Evolutionary conservation across 1,140 invertebrate genomes (phyloP), one percentile per base, ranked within the genome.

Genomic region (Colletes gigas): DNA sequence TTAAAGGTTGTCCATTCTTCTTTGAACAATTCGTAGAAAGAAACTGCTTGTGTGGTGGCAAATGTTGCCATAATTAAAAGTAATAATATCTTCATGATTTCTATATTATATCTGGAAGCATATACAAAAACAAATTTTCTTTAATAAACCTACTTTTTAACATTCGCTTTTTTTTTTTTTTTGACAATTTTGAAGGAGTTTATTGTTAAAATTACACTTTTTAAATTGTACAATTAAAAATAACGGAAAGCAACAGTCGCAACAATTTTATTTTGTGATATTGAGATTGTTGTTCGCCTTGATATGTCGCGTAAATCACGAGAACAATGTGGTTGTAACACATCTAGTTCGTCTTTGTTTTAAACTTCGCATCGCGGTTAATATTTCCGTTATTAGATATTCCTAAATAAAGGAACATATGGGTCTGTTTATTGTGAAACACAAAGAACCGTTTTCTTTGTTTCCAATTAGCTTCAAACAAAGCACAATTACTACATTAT

Each of bases 1-100:
- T 97, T 97, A 90, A 95, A 97, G 2, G 95, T 91, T 19, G 94
- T 92, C 96, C 96, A 97, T 93, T 97, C 96, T 92, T 97, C 96
- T 79, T 93, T 92, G 15, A 97, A 92, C 52, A 97, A 92, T 86
- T 97, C 96, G 71, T 95, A 94, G 88, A 96, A 96, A 62, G 96
- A 96, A 67, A 97, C 93, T 15, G 95, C 95, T 62, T 95, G 93
- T 10, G 89, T 89, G 30, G 92, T 89, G 75, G 93, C 92, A 82
- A 94, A 73, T 82, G 94, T 52, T 76, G 91, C 91, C 72, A 93
- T 72, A 30, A 95, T 85, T 47, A 94, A 80, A 14, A 95, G 2
- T 66, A 95, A 73, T 62, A 93, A 68, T 86, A 92, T 93, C 94
- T 95, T 95, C 87, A 91, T 94, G 62, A 60, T 88, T 82, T 30